phyloP scores from a whole-genome alignment of 1,140 invertebrate species.

The Ceratosolen fusciceps region DNA sequence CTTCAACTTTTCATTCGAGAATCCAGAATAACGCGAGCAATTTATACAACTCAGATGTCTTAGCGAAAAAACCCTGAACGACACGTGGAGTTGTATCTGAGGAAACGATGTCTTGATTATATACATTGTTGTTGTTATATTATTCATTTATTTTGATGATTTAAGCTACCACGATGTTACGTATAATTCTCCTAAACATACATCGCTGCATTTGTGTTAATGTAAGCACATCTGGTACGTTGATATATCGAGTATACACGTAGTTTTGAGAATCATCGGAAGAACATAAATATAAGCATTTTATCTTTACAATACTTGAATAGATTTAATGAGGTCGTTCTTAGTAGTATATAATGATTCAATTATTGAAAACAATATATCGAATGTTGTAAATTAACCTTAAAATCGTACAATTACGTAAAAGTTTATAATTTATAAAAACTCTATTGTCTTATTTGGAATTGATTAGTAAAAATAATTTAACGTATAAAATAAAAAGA shows the following conservation, averaged over 20 bases:
- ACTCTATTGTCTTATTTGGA: neutral
- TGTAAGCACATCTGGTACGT: neutral
- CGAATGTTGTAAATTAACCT: neutral
- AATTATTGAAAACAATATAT: neutral
- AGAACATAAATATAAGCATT: neutral
- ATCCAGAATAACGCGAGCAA: neutral
- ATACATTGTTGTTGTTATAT: neutral
- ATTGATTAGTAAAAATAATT: neutral
- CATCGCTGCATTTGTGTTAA: neutral
- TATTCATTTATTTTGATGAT: constrained; percentile 3
- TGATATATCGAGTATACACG: neutral
- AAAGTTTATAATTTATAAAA: neutral
- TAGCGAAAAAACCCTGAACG: neutral
- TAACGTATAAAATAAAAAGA: no score
- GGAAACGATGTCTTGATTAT: neutral
- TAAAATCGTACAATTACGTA: neutral
- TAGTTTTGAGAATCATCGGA: neutral
- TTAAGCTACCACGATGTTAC: neutral
- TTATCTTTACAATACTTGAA: neutral
- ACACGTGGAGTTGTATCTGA: neutral
- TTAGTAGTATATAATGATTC: neutral
- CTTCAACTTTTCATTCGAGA: neutral
- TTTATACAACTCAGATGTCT: neutral
- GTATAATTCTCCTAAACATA: neutral
- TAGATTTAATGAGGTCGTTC: neutral